These are phyloP conservation scores for Zaprionus vittiger DNA, from an alignment of 1,140 invertebrate species.

Conservation along the genomic window DNA sequence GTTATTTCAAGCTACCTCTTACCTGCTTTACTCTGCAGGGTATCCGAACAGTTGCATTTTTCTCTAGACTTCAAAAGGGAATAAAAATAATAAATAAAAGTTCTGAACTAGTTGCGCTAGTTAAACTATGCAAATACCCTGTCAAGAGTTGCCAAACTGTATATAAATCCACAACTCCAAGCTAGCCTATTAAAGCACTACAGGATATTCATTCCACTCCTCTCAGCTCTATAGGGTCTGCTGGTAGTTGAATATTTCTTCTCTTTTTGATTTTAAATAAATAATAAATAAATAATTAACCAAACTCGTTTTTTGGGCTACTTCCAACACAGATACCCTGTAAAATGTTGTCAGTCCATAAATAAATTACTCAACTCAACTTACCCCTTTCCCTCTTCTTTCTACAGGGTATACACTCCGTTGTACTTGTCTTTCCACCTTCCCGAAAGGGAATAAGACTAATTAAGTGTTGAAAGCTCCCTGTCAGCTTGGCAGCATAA, in stretches of 20 bases:
- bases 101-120: too few relatives aligned
- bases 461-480: constrained; percentile 51
- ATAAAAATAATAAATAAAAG: too few relatives aligned
- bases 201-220: too few relatives aligned
- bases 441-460: constrained; percentile 12
- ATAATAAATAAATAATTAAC: neutral
- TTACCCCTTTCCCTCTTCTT: neutral
- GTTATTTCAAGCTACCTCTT: too few relatives aligned
- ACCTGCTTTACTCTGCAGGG: too few relatives aligned
- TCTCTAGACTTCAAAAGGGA: too few relatives aligned
- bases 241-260: fast-evolving
- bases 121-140: neutral
- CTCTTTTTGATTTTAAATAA: constrained; percentile 1
- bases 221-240: too few relatives aligned
- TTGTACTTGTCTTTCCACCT: neutral
- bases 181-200: too few relatives aligned
- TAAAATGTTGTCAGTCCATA: neutral
- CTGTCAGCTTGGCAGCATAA: constrained; percentile 59
- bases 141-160: neutral
- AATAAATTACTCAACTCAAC: neutral
- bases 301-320: neutral
- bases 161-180: too few relatives aligned
- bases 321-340: neutral
- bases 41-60: too few relatives aligned
- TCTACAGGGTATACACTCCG: neutral